Conservation (phyloP, 2,888 invertebrate genomes). For the Amphipyra tragopoginis region DNA sequence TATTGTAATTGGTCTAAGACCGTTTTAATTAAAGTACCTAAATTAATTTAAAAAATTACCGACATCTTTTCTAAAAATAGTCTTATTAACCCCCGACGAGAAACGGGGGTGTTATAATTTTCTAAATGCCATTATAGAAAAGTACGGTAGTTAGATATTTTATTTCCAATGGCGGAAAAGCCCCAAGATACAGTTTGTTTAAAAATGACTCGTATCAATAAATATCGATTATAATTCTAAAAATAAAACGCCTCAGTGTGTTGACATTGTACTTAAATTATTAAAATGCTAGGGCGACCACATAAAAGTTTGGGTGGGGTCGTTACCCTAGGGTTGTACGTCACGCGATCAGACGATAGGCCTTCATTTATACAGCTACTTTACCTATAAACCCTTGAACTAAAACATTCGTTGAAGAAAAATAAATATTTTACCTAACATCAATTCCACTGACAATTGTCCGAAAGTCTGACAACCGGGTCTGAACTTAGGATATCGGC, state of each 20-base stretch:
- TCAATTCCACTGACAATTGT: too few relatives aligned
- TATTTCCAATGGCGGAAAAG: background rate
- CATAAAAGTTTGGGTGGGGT: slow-evolving; percentile 56
- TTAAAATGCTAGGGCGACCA: slow-evolving; percentile 45
- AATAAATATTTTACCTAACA: too few relatives aligned
- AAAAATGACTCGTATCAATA: background rate
- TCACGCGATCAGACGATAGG: slow-evolving; percentile 62
- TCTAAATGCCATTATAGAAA: too few relatives aligned
- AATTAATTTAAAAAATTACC: too few relatives aligned
- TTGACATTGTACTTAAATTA: slow-evolving; percentile 58
- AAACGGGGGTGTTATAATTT: too few relatives aligned
- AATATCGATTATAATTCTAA: slow-evolving; percentile 40
- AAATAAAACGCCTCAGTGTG: slow-evolving; percentile 38
- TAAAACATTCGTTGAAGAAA: background rate
- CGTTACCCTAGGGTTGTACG: slow-evolving; percentile 61
- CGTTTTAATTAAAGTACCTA: too few relatives aligned
- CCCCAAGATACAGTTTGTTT: background rate
- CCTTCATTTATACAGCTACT: slow-evolving; percentile 14
- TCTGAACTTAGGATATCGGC: too few relatives aligned
- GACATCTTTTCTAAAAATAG: too few relatives aligned
- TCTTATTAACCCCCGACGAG: too few relatives aligned
- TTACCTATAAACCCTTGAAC: background rate
- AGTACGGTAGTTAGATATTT: too few relatives aligned
- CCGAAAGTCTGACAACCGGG: too few relatives aligned
- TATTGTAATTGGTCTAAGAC: too few relatives aligned